Evolutionary conservation across 2,113 vertebrate genomes (phyloP).

Genomic region (Oncorhynchus nerka): DNA sequence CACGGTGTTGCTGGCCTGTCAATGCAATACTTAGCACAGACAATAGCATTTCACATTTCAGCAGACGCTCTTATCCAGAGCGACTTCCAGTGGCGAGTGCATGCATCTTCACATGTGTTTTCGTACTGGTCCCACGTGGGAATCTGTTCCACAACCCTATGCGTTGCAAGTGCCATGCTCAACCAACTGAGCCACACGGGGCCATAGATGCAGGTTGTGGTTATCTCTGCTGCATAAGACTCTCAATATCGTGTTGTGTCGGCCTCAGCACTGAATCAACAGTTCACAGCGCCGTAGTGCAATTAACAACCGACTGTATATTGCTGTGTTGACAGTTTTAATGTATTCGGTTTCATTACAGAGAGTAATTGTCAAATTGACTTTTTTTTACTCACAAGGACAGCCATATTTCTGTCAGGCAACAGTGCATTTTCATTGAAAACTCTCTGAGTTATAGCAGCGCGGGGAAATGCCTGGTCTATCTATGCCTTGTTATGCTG

Average conservation of each 20-base stretch:
- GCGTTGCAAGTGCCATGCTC: too few relatives aligned
- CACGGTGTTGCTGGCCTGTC: background rate
- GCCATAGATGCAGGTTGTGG: background rate
- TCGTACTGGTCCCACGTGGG: too few relatives aligned
- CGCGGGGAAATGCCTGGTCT: slow-evolving; percentile 13
- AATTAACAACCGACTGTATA: slow-evolving; percentile 6
- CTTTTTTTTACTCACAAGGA: slow-evolving; percentile 30
- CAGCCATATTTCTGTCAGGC: slow-evolving; percentile 16
- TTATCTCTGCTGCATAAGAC: too few relatives aligned
- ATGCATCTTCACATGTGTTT: too few relatives aligned
- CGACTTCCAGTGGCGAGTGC: too few relatives aligned
- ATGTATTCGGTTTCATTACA: slow-evolving; percentile 41
- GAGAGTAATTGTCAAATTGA: slow-evolving; percentile 52
- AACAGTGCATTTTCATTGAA: slow-evolving; percentile 28
- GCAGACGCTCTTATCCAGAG: too few relatives aligned
- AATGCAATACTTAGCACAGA: background rate
- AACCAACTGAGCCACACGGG: too few relatives aligned
- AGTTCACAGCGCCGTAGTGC: background rate
- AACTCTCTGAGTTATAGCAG: background rate
- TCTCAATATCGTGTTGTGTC: too few relatives aligned
- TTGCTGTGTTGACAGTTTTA: slow-evolving; percentile 39
- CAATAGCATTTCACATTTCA: background rate
- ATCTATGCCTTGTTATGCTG: slow-evolving; percentile 12
- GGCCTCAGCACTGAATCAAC: background rate
- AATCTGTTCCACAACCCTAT: too few relatives aligned